These are phyloP conservation scores for Ceratina australensis DNA, from an alignment of 1,140 invertebrate species.

Conservation along the genomic window DNA sequence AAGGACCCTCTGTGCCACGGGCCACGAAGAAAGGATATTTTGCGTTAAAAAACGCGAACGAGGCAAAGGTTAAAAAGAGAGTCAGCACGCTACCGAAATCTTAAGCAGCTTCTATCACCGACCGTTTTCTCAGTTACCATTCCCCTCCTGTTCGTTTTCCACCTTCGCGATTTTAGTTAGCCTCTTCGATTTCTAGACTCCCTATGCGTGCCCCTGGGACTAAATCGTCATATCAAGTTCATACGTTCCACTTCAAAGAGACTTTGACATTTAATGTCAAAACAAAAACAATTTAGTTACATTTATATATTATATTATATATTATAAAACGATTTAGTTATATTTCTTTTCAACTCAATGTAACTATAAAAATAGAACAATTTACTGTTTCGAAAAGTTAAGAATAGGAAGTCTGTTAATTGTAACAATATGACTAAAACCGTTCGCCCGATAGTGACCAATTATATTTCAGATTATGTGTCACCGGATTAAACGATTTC, in stretches of 20 bases:
- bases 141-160: neutral
- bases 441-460: neutral
- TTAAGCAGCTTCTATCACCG: constrained; percentile 68
- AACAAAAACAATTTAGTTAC: no score
- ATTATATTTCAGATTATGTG: neutral
- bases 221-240: constrained; percentile 1
- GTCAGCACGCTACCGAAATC: constrained; percentile 73
- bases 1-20: constrained; percentile 12
- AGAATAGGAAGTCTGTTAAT: neutral
- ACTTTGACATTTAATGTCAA: neutral
- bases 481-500: constrained; percentile 27
- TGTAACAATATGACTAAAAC: no score
- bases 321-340: no score
- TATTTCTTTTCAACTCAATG: no score
- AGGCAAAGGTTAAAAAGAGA: constrained; percentile 74
- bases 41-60: constrained; percentile 76
- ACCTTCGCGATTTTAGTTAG: neutral
- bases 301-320: no score
- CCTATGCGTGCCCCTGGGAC: neutral
- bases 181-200: constrained; percentile 23
- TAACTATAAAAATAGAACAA: no score
- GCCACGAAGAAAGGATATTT: constrained; percentile 46
- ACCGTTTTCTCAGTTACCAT: constrained; percentile 33
- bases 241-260: neutral
- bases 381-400: neutral